Base-by-base conservation (phyloP, 2,888 invertebrate species). In the Xylota sylvarum region DNA sequence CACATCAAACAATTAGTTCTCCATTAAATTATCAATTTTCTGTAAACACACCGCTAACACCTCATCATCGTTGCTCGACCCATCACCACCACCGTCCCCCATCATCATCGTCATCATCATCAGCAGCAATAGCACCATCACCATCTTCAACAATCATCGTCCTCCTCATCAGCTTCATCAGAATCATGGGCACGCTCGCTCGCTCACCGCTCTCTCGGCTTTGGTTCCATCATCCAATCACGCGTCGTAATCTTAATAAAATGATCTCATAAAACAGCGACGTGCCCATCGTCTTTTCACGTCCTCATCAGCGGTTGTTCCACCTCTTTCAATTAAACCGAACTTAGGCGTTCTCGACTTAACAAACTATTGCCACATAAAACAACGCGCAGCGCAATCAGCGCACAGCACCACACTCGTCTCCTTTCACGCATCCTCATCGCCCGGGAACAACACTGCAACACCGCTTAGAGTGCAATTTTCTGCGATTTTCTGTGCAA, bases 301-400 rank as follows among this genome's bases (percentile, higher is more conserved):
- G 70, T 81, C 81, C 70, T 85, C 85, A 81, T 81, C 85, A 76
- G 76, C 55, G 67, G 60, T 76, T 72, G 87, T 88, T 88, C 87
- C 88, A 88, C 87, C 88, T 83, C 88, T 88, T 88, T 88, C 88
- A 87, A 88, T 88, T 88, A 87, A 85, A 79, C 79, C 79, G 74
- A 87, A 87, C 85, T 85, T 85, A 85, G 85, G 84, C 79, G 84
- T 84, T 84, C 84, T 79, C 56, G 60, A 69, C 83, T 79, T 67
- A 74, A 74, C 84, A 69, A 79, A 84, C 85, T 80, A 85, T 81
- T 85, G 85, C 76, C 58, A 43, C 79, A 69, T 67, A 60, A 67
- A 80, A 50, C 69, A 62, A 69, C 72, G 35, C 70, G 46, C 35
- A 56, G 55, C 62, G 62, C 76, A 76, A 76, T 76, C 76, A 76